Conservation (phyloP, 92 coral and sea anemone genomes). For the Nematostella vectensis region DNA sequence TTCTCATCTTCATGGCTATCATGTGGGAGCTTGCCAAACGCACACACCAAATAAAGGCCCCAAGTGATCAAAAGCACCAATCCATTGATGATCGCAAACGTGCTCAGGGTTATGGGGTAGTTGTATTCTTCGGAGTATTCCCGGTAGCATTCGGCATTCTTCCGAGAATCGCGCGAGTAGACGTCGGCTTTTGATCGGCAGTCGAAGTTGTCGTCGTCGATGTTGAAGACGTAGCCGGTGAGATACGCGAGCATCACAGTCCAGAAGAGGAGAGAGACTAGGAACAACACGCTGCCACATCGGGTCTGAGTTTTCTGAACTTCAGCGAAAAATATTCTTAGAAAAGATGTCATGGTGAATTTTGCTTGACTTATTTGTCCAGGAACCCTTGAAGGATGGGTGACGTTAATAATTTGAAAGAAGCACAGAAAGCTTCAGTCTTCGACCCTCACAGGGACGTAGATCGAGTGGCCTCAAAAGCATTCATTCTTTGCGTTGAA, state of each 20-base stretch:
- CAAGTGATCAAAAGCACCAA: conserved; percentile 11
- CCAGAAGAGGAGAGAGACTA: conserved; percentile 21
- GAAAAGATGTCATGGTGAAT: conserved; percentile 6
- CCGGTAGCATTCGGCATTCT: conserved; percentile 15
- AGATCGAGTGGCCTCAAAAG: too few species aligned
- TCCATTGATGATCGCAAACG: conserved; percentile 27
- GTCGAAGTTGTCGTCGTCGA: conserved; percentile 11
- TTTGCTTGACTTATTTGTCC: background rate
- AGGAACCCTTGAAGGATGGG: too few species aligned
- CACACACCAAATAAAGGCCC: conserved; percentile 24
- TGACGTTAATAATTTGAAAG: too few species aligned
- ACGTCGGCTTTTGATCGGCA: conserved; percentile 4
- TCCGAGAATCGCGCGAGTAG: background rate
- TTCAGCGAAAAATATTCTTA: conserved; percentile 8
- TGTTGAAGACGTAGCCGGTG: conserved; percentile 14
- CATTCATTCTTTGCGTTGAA: too few species aligned
- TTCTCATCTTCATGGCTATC: conserved; percentile 29
- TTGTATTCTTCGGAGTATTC: conserved; percentile 6
- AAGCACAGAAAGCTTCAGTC: too few species aligned
- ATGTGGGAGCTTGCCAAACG: conserved; percentile 30
- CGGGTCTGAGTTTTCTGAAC: conserved; percentile 33
- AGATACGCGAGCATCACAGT: conserved; percentile 4
- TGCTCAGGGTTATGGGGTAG: conserved; percentile 10
- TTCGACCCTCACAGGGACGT: too few species aligned
- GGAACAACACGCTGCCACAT: conserved; percentile 19